Percentiles rank a stretch among this genome's conserved stretches.
phyloP scores from a whole-genome alignment of 2,888 invertebrate species.

The Tetragonisca angustula region DNA sequence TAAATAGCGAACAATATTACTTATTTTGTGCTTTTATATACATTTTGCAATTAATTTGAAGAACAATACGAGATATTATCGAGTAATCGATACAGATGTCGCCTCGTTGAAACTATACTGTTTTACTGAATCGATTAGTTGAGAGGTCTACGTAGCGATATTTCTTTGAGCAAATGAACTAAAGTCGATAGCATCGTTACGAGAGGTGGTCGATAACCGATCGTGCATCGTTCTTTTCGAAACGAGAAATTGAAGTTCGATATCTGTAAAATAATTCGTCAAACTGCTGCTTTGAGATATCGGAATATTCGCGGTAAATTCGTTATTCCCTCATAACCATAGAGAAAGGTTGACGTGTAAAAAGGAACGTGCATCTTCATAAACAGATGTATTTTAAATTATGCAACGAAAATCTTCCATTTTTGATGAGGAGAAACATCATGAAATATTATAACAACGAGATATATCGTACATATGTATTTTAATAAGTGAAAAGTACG shows the following conservation, averaged over 20 bases:
- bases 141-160: conserved; percentile 64
- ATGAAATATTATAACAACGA: conserved; percentile 37
- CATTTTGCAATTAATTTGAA: not conserved
- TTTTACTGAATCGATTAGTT: conserved; percentile 64
- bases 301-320: conserved; percentile 78
- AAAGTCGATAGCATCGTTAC: conserved; percentile 73
- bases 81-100: conserved; percentile 40
- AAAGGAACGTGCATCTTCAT: conserved; percentile 26
- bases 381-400: conserved; percentile 56
- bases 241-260: conserved; percentile 83
- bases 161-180: conserved; percentile 54
- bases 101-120: conserved; percentile 10
- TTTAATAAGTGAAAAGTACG: conserved; percentile 39
- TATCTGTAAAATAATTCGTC: conserved; percentile 79
- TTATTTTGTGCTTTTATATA: not conserved
- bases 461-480: conserved; percentile 36
- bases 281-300: conserved; percentile 74
- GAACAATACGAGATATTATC: conserved; percentile 11
- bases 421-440: conserved; percentile 66
- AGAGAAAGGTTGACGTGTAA: not conserved
- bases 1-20: not conserved
- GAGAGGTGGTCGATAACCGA: conserved; percentile 77
- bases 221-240: conserved; percentile 74
- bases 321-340: conserved; percentile 55
- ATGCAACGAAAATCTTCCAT: conserved; percentile 68